Percentiles rank a stretch among this genome's conserved stretches.
These are phyloP conservation scores for Mystacornis crossleyi DNA, from an alignment of 2,113 vertebrate genomes.

Conservation along the genomic window DNA sequence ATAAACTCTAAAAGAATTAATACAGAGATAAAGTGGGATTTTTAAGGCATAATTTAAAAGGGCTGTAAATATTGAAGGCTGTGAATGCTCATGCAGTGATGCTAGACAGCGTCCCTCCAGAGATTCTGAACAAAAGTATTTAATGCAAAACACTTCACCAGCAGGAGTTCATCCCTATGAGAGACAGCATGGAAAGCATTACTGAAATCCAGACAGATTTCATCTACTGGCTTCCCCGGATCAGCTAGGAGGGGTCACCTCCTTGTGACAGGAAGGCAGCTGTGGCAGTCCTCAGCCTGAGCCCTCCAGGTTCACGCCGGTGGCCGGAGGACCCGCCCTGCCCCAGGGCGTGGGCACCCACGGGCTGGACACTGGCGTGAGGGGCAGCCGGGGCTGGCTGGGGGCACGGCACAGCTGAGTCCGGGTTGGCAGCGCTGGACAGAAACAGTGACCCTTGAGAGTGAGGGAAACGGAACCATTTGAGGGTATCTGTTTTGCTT, in stretches of 20 bases:
- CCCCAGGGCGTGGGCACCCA: no score
- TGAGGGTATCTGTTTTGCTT: neutral
- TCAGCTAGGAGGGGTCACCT: neutral
- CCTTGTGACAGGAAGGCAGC: no score
- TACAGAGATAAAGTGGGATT: neutral
- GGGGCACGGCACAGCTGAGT: neutral
- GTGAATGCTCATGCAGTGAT: neutral
- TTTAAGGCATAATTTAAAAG: neutral
- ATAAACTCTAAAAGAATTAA: neutral
- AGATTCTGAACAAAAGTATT: neutral
- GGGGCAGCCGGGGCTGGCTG: neutral
- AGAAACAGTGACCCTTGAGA: neutral
- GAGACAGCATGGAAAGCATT: neutral
- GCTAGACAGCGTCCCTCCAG: neutral
- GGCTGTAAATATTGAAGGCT: neutral
- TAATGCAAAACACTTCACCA: neutral
- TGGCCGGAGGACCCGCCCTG: neutral
- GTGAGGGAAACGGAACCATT: neutral
- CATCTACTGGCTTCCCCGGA: neutral
- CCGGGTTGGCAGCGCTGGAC: rapidly evolving
- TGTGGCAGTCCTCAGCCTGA: neutral
- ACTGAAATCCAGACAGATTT: neutral
- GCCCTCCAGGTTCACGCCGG: no score
- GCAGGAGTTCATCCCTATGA: neutral
- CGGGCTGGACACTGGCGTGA: rapidly evolving